phyloP scores from a whole-genome alignment of 1,140 invertebrate genomes.

The Samia ricini region DNA sequence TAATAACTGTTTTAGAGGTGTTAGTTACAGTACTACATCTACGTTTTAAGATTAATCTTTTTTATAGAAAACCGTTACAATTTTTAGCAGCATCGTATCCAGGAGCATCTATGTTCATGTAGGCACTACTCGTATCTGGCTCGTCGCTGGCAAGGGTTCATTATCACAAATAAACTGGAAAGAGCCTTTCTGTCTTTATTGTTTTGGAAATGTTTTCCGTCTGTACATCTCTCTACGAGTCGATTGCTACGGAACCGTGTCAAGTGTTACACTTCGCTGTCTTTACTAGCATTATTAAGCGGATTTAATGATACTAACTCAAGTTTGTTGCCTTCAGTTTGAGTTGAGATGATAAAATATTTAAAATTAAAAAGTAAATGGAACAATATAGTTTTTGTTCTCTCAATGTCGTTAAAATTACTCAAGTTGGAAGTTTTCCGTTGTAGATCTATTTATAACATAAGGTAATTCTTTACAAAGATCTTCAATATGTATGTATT shows the following conservation, averaged over 20 bases:
- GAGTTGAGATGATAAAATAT: not conserved
- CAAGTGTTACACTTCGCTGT: slow-evolving; percentile 23
- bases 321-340: not conserved
- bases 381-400: too few relatives aligned
- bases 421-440: too few relatives aligned
- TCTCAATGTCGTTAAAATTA: too few relatives aligned
- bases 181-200: slow-evolving; percentile 56
- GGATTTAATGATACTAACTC: not conserved
- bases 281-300: not conserved
- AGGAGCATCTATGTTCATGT: slow-evolving; percentile 23
- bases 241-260: slow-evolving; percentile 37
- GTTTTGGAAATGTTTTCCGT: slow-evolving; percentile 29
- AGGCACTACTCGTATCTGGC: slow-evolving; percentile 21
- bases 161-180: slow-evolving; percentile 61
- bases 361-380: too few relatives aligned
- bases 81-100: slow-evolving; percentile 10
- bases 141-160: slow-evolving; percentile 44
- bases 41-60: not conserved
- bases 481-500: too few relatives aligned
- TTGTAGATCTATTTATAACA: too few relatives aligned
- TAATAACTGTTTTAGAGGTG: too few relatives aligned
- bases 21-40: not conserved
- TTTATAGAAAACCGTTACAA: not conserved
- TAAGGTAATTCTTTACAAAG: too few relatives aligned
- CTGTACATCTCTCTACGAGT: slow-evolving; percentile 27